Base-by-base conservation (phyloP, 2,888 invertebrate genomes). In the Shargacucullia verbasci region DNA sequence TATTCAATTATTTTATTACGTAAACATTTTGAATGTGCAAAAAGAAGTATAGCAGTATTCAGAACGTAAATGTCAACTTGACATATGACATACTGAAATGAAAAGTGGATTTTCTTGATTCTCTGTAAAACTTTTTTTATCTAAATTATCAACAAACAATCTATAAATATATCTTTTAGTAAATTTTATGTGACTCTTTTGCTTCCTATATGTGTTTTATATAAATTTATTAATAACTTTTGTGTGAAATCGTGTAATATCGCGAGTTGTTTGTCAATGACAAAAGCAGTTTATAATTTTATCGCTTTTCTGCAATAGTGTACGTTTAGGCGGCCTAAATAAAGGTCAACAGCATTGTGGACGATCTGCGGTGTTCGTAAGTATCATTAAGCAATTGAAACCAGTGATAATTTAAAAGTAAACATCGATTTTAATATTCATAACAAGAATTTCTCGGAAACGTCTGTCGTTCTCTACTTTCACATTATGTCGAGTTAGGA, bases 261-360 rank as follows among this genome's bases (percentile, higher is more conserved):
- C 14, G 52, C 20, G 52, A 57, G 44, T 55, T 59, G 37, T 55
- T 57, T 46, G 49, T 59, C 45, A 46, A 40, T 72, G 49, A 35
- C 34, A 45, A 67, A 62, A 58, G 63, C 60, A 25, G 52, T 73
- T 48, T 65, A 61, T 47, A 73, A 71, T 73, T 78, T 81, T 77
- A 76, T 84, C 76, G 39, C 50, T 66, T 73, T 78, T 77, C 61
- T 68, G 49, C 60, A 70, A 74, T 79, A 67, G 60, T 70, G 67
- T 69, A 59, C 75, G 81, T 81, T 78, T 83, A 73, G 62, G 78
- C 82, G 88, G 55, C 81, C 87, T 85, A 81, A 83, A 76, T 88
- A 85, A 68, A 84, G 88, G 85, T 89, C 86, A 84, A 82, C 81
- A 83, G 77, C 86, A 62, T 79, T 73, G 70, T 69, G 59, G 45